Percentiles rank a stretch among this genome's conserved stretches.
Evolutionary conservation across 2,113 vertebrate genomes (phyloP).

Genomic region (human (Homo sapiens)): DNA sequence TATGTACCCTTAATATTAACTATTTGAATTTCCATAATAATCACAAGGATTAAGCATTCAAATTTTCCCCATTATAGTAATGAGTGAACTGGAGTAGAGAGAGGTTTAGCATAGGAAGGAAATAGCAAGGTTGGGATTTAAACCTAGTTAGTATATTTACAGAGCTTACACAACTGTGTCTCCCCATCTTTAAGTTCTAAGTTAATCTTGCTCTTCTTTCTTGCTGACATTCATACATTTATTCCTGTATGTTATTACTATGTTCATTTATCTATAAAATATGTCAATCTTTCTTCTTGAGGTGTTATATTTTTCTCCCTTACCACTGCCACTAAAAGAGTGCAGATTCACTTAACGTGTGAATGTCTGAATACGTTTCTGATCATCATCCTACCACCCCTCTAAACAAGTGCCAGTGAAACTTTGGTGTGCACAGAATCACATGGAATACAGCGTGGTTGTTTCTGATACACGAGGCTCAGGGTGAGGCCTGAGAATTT

Average conservation of each 20-base stretch:
- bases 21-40: not conserved
- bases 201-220: not conserved
- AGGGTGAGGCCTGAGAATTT: not conserved
- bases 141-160: not conserved
- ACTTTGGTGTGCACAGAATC: not conserved
- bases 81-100: not conserved
- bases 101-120: not conserved
- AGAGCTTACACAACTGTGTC: not conserved
- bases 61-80: not conserved
- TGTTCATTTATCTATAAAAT: not conserved
- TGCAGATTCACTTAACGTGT: not conserved
- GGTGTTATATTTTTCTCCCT: not conserved
- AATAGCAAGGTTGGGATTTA: not conserved
- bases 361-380: not conserved
- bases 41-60: not conserved
- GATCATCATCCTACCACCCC: fast-evolving
- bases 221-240: not conserved
- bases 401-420: not conserved
- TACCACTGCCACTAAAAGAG: not conserved
- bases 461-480: not conserved
- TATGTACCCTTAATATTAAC: not conserved
- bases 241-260: not conserved
- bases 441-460: not conserved
- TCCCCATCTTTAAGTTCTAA: not conserved
- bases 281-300: not conserved